These are phyloP conservation scores for Apamea monoglypha DNA, from an alignment of 2,888 invertebrate species.

Conservation along the genomic window DNA sequence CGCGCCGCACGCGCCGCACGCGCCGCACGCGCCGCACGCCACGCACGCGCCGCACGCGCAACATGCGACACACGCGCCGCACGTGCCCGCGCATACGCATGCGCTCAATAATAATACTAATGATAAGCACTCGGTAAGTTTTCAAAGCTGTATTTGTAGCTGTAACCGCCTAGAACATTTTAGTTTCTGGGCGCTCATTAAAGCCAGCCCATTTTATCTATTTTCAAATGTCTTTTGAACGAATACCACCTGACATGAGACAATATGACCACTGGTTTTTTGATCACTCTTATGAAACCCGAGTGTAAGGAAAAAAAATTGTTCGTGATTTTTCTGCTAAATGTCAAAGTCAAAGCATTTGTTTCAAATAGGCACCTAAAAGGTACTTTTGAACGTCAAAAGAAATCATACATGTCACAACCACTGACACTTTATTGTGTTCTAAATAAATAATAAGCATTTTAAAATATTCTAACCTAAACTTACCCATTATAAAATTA, in stretches of 20 bases:
- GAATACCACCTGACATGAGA: background rate
- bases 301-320: background rate
- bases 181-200: background rate
- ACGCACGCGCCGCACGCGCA: background rate
- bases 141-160: background rate
- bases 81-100: conserved; percentile 52
- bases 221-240: background rate
- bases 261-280: background rate
- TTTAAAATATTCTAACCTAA: background rate
- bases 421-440: background rate
- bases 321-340: background rate
- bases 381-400: no score
- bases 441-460: background rate
- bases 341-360: background rate
- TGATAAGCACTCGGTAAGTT: conserved; percentile 79
- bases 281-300: background rate
- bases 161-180: background rate
- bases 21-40: conserved; percentile 43
- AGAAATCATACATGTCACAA: background rate
- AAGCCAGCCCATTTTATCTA: background rate
- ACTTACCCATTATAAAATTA: background rate
- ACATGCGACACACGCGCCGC: conserved; percentile 3
- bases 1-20: no score
- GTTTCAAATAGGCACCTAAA: no score
- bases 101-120: conserved; percentile 80